These are phyloP conservation scores for Maniola hyperantus DNA, from an alignment of 2,888 invertebrate species.

Conservation along the genomic window DNA sequence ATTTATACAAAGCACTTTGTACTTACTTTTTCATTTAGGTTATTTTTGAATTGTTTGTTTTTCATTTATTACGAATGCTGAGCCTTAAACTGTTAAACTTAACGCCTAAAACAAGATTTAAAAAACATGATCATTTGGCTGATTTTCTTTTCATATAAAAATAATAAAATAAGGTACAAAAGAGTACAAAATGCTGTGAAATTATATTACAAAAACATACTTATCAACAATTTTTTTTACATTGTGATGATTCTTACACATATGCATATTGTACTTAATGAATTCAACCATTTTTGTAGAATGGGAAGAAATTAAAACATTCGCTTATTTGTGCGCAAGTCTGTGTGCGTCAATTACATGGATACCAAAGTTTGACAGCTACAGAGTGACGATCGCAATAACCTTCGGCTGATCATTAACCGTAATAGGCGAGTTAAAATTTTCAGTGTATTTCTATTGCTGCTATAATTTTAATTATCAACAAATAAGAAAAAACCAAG, in stretches of 20 bases:
- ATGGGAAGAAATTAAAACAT: not conserved
- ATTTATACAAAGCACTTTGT: slow-evolving; percentile 78
- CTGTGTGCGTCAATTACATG: not conserved
- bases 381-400: no score
- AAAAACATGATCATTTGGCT: slow-evolving; percentile 41
- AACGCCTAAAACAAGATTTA: slow-evolving; percentile 31
- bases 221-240: slow-evolving; percentile 19
- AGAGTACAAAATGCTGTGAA: slow-evolving; percentile 43
- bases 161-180: slow-evolving; percentile 41
- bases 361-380: not conserved
- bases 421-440: no score
- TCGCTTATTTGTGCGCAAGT: not conserved
- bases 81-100: slow-evolving; percentile 28
- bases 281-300: not conserved
- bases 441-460: no score
- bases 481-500: no score
- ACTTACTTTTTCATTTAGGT: slow-evolving; percentile 63
- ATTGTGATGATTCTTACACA: slow-evolving; percentile 18
- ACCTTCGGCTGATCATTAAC: no score
- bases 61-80: slow-evolving; percentile 33
- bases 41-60: slow-evolving; percentile 40
- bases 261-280: slow-evolving; percentile 35
- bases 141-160: slow-evolving; percentile 38
- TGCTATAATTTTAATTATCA: no score
- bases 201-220: slow-evolving; percentile 38